Base-by-base conservation (phyloP, 2,113 vertebrate genomes). In the Lanius ludovicianus region DNA sequence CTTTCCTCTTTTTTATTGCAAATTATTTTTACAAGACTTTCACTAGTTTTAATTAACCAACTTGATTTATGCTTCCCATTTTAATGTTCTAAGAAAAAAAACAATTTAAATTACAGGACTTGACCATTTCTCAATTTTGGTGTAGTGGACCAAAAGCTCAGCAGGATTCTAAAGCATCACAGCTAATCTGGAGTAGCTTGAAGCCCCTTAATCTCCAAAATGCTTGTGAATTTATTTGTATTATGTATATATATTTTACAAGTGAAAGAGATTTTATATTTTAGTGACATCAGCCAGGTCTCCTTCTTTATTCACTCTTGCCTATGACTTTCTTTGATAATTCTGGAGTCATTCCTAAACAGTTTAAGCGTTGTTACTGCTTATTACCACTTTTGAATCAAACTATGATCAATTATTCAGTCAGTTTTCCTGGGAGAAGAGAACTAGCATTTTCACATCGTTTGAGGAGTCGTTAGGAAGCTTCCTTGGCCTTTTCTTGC, bases 1-100 rank as follows among this genome's bases (percentile, higher is more conserved):
- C n/a, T 69, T 95, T 93, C 69, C 67, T 93, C 53, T 92, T 84
- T 95, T 97, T 91, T 96, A 95, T 39, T 68, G 57, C 85, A 68
- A 95, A 82, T 83, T 95, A 95, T 95, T 95, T 97, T 96, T 77
- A 95, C 44, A 93, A 94, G 75, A 42, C 65, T 95, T 96, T 69
- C 73, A 76, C 89, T 92, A 60, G 41, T 76, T 95, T 96, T 93
- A 97, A 96, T 96, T 93, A 83, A 88, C 73, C 59, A 87, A 44
- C 17, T 18, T 63, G 35, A 39, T 89, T 87, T 94, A 84, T 91
- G 44, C 4, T 90, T 88, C 77, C 47, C 49, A 85, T 71, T 90
- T 94, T 47, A 87, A 79, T 30, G 7, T 62, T 88, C 39, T 59
- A 69, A 56, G 59, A 82, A 86, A 31, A 89, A 96, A 79, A 87